Evolutionary conservation across 1,140 invertebrate genomes (phyloP).

Genomic region (Neodiprion virginianus): DNA sequence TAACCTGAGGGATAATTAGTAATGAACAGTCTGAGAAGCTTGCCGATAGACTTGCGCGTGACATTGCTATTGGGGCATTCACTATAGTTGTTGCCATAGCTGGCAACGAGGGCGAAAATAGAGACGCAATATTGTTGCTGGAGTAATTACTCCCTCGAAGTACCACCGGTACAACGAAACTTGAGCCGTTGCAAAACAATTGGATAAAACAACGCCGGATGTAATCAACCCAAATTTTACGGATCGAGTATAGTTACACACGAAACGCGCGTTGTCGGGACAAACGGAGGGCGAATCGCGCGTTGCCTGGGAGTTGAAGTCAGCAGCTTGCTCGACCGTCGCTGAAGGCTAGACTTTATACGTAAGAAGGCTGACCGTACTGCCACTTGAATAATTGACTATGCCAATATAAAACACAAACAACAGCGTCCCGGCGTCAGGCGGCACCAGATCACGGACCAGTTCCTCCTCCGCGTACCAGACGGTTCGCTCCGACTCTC

Average conservation of each 20-base stretch:
- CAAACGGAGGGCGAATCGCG: too few relatives aligned
- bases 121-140: not conserved
- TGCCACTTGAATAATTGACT: slow-evolving; percentile 15
- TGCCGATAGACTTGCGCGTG: not conserved
- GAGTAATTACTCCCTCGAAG: not conserved
- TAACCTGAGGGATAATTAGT: not conserved
- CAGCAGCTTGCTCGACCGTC: not conserved
- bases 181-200: too few relatives aligned
- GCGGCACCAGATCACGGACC: not conserved
- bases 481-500: slow-evolving; percentile 4
- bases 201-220: too few relatives aligned
- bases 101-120: too few relatives aligned
- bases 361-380: slow-evolving; percentile 11
- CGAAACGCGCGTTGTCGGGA: too few relatives aligned
- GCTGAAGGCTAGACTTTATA: slow-evolving; percentile 9
- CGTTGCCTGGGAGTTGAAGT: too few relatives aligned
- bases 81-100: not conserved
- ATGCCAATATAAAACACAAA: slow-evolving; percentile 15
- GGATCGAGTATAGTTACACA: too few relatives aligned
- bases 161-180: too few relatives aligned
- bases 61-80: not conserved
- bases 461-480: not conserved
- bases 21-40: not conserved
- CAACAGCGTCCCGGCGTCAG: slow-evolving; percentile 9
- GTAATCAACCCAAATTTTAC: too few relatives aligned